Base-by-base conservation (phyloP, 2,888 invertebrate genomes). In the Bimastos eiseni region DNA sequence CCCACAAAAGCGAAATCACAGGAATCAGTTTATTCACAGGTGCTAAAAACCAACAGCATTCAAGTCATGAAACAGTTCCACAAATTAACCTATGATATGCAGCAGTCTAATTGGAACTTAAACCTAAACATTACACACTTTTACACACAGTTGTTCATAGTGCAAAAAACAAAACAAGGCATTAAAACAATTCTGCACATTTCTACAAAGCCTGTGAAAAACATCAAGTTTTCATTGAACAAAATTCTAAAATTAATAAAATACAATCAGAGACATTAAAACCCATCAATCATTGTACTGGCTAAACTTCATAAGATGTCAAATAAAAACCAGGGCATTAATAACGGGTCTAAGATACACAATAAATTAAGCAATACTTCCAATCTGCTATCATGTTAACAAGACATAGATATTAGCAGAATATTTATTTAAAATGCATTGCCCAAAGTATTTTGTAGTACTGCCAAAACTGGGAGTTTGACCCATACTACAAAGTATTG, bases 201-300 rank as follows among this genome's bases (percentile, higher is more conserved):
- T 70, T 70, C 70, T 70, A 70, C 70, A 70, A n/a, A 70, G 70
- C n/a, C 30, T 70, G n/a, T n/a, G 11, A 70, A 70, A 70, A n/a
- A n/a, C 5, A 44, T 44, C 44, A 55, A 55, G 8, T 30, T 5
- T 70, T n/a, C 1, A 70, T 8, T 70, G n/a, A n/a, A 70, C 70
- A n/a, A 70, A 17, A 70, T 30, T 70, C 8, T 70, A 70, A 30
- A 70, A 70, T n/a, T 70, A 70, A 41, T 15, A n/a, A 30, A n/a
- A 70, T 70, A 70, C 70, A 70, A 70, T n/a, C 70, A 70, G n/a
- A 70, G n/a, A 70, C 70, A 70, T 70, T n/a, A n/a, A 49, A 49
- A 44, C 19, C 19, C 44, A 44, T 15, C 44, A 49, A 24, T n/a
- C 6, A 70, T n/a, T 70, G 49, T n/a, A 70, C 70, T 11, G n/a